Conservation (phyloP, 2,797 vertebrate species). For the Manis pentadactyla region DNA sequence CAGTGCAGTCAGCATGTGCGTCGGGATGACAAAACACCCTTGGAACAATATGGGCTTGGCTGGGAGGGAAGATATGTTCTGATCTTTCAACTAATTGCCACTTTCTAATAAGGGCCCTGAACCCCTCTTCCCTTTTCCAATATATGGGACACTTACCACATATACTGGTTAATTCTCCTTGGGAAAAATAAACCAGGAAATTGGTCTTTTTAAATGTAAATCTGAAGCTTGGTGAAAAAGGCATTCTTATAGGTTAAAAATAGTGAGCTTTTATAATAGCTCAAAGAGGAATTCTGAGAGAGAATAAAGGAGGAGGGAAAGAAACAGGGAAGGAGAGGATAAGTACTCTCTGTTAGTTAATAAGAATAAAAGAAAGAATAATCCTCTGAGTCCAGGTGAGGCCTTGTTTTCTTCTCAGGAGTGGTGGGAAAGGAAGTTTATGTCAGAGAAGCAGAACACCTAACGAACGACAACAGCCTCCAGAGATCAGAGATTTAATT, state of each 20-base stretch:
- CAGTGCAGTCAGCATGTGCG: background rate
- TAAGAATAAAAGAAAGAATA: background rate
- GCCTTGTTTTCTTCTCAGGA: background rate
- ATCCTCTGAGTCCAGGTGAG: background rate
- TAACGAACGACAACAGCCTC: background rate
- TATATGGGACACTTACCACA: background rate
- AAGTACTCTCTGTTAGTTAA: background rate
- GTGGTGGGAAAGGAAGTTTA: background rate
- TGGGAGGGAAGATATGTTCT: background rate
- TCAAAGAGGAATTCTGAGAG: slow-evolving; percentile 28
- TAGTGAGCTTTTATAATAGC: slow-evolving; percentile 11
- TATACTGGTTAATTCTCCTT: background rate
- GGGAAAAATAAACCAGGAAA: background rate
- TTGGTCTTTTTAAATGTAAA: slow-evolving; percentile 37
- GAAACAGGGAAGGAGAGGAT: background rate
- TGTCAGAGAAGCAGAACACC: background rate
- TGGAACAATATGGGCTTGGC: background rate
- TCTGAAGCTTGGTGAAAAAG: slow-evolving; percentile 42
- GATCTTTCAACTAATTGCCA: background rate
- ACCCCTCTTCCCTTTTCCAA: background rate
- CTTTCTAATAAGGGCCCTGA: background rate
- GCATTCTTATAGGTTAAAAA: slow-evolving; percentile 62
- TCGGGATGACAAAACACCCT: background rate
- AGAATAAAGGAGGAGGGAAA: background rate
- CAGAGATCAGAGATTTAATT: background rate